These are phyloP conservation scores for Chrysolina americana DNA, from an alignment of 2,888 invertebrate genomes.

Conservation along the genomic window DNA sequence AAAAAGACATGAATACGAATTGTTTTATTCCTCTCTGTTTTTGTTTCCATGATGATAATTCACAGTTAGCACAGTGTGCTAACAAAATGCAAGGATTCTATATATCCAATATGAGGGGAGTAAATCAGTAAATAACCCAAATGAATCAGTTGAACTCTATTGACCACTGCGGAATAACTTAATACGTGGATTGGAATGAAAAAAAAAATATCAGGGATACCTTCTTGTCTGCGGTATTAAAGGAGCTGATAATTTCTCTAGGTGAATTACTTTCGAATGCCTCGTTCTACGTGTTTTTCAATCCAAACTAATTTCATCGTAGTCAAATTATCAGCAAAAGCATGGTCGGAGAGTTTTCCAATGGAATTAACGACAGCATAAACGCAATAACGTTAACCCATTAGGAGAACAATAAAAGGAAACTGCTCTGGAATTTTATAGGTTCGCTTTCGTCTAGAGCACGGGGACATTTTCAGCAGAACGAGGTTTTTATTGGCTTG, in stretches of 20 bases:
- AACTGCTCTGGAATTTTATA: conserved; percentile 2
- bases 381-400: conserved; percentile 3
- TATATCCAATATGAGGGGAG: too few species aligned
- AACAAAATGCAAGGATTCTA: too few species aligned
- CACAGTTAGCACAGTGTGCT: too few species aligned
- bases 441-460: not conserved
- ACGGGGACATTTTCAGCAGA: not conserved
- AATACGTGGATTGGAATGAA: too few species aligned
- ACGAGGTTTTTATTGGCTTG: not conserved
- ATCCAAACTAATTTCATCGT: not conserved
- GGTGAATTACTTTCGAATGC: not conserved
- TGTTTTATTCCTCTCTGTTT: too few species aligned
- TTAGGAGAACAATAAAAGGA: not conserved
- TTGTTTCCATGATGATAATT: too few species aligned
- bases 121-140: too few species aligned
- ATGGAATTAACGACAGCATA: conserved; percentile 5
- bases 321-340: not conserved
- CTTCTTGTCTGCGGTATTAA: too few species aligned
- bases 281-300: not conserved
- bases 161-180: too few species aligned
- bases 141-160: too few species aligned
- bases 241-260: not conserved
- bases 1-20: too few species aligned
- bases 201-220: too few species aligned
- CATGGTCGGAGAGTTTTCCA: not conserved